Conservation (phyloP, 2,113 vertebrate genomes). For the Cranoglanis bouderius region DNA sequence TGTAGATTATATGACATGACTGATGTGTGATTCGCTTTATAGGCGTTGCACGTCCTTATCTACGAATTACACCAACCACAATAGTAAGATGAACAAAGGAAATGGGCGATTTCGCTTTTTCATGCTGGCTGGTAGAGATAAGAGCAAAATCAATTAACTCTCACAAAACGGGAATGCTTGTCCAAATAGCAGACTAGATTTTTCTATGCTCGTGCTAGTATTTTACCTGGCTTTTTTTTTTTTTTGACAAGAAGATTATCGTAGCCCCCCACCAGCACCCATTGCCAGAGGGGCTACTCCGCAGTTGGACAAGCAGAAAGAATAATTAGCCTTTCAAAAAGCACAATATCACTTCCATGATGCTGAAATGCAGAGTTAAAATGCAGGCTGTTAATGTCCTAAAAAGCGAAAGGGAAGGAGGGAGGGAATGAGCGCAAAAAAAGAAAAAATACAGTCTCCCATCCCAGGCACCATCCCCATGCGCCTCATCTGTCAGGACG, state of each 20-base stretch:
- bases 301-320: conserved; percentile 59
- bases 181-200: conserved; percentile 23
- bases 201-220: neutral
- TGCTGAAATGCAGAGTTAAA: conserved; percentile 55
- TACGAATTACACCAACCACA: conserved; percentile 23
- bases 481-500: conserved; percentile 70
- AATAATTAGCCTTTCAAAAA: conserved; percentile 55
- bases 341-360: conserved; percentile 55
- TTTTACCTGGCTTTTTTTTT: conserved; percentile 38
- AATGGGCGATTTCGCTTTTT: conserved; percentile 24
- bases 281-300: conserved; percentile 44
- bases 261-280: conserved; percentile 13
- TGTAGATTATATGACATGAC: conserved; percentile 10
- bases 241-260: conserved; percentile 36
- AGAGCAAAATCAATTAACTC: conserved; percentile 53
- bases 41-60: conserved; percentile 19
- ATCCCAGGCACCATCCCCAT: conserved; percentile 51
- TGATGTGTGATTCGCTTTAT: conserved; percentile 1
- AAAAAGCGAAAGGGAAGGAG: conserved; percentile 39
- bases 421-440: conserved; percentile 25
- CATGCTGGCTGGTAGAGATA: conserved; percentile 47
- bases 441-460: conserved; percentile 42
- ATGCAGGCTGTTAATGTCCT: conserved; percentile 49
- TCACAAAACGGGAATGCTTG: conserved; percentile 19
- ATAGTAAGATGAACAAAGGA: conserved; percentile 42